phyloP scores from a whole-genome alignment of 2,797 vertebrate species.

The Alcedo atthis region DNA sequence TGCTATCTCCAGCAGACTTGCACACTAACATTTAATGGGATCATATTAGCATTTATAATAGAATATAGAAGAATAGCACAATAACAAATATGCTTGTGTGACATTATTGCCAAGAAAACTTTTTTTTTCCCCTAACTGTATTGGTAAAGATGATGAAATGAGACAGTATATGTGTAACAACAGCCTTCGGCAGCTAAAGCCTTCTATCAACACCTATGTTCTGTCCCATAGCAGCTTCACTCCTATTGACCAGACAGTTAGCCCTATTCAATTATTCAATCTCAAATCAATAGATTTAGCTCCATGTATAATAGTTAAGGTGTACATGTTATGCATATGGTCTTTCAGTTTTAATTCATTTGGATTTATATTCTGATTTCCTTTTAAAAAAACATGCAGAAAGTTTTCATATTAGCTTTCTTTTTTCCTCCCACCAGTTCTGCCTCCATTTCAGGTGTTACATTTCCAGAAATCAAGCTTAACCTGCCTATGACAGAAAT shows the following conservation, averaged over 20 bases:
- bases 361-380: background rate
- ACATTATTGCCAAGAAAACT: background rate
- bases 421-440: background rate
- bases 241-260: slow-evolving; percentile 71
- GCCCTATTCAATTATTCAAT: slow-evolving; percentile 76
- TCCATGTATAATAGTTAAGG: slow-evolving; percentile 12
- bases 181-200: slow-evolving; percentile 31
- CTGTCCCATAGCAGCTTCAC: slow-evolving; percentile 26
- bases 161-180: slow-evolving; percentile 55
- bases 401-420: background rate
- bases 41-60: background rate
- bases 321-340: slow-evolving; percentile 27
- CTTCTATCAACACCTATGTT: slow-evolving; percentile 38
- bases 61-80: background rate
- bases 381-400: background rate
- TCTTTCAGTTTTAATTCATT: slow-evolving; percentile 25
- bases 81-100: background rate
- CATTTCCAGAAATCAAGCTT: background rate
- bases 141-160: slow-evolving; percentile 61
- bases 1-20: background rate
- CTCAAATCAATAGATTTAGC: slow-evolving; percentile 67
- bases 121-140: slow-evolving; percentile 1
- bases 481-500: background rate
- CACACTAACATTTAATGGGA: background rate
- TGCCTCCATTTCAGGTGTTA: background rate